Evolutionary conservation across 2,113 vertebrate genomes (phyloP).

Genomic region (Nothobranchius furzeri): DNA sequence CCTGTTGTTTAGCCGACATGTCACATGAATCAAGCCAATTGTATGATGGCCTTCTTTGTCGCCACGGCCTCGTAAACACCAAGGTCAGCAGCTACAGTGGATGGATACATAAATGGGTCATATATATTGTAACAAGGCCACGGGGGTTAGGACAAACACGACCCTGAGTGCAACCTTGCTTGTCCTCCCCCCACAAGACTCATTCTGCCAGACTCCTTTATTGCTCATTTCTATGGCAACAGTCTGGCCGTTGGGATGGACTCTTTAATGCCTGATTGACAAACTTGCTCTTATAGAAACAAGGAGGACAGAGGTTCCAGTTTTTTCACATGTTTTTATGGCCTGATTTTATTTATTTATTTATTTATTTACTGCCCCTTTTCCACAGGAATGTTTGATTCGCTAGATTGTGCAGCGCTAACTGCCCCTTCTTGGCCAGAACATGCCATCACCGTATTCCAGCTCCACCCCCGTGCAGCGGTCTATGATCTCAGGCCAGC

Average conservation of each 20-base stretch:
- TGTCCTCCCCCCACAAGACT: slow-evolving; percentile 35
- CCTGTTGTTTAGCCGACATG: slow-evolving; percentile 65
- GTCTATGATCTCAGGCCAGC: slow-evolving; percentile 8
- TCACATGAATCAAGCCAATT: slow-evolving; percentile 72
- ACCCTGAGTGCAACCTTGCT: slow-evolving; percentile 63
- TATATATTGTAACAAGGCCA: slow-evolving; percentile 73
- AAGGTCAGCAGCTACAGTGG: slow-evolving; percentile 63
- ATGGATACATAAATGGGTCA: slow-evolving; percentile 70
- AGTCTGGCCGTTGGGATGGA: slow-evolving; percentile 8
- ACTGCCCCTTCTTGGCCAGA: background rate
- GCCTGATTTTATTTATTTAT: slow-evolving; percentile 11
- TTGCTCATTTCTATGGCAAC: slow-evolving; percentile 66
- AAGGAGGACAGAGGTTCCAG: slow-evolving; percentile 10
- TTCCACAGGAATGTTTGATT: slow-evolving; percentile 11
- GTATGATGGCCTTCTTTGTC: slow-evolving; percentile 53
- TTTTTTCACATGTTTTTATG: slow-evolving; percentile 40
- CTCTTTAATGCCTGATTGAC: slow-evolving; percentile 57
- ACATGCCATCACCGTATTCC: background rate
- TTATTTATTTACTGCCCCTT: no score
- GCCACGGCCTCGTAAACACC: slow-evolving; percentile 64
- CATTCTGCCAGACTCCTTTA: slow-evolving; percentile 63
- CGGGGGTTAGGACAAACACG: slow-evolving; percentile 65
- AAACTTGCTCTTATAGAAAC: slow-evolving; percentile 44
- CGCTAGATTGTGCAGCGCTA: slow-evolving; percentile 1
- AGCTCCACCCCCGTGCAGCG: slow-evolving; percentile 3